Evolutionary conservation across 2,113 vertebrate species (phyloP).

Genomic region (Melanostigma gelatinosum): DNA sequence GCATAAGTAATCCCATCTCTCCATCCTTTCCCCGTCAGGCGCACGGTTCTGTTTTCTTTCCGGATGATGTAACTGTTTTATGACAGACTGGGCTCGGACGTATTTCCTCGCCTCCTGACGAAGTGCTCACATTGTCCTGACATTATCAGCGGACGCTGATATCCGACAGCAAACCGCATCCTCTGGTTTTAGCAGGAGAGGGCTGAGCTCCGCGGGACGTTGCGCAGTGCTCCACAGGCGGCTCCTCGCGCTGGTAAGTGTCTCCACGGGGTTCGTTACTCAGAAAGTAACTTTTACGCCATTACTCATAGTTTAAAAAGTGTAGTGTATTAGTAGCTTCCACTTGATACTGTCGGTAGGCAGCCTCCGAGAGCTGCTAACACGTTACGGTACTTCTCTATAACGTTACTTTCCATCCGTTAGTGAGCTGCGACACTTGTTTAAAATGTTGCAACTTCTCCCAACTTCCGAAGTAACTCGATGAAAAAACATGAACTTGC

Average conservation of each 20-base stretch:
- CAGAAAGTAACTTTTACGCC: background rate
- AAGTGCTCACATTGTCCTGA: slow-evolving; percentile 22
- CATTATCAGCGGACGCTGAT: slow-evolving; percentile 15
- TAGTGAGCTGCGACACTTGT: slow-evolving; percentile 15
- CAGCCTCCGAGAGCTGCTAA: too few species aligned
- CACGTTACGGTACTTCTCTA: too few species aligned
- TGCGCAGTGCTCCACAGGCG: slow-evolving; percentile 49
- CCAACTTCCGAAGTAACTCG: background rate
- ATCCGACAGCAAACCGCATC: slow-evolving; percentile 38
- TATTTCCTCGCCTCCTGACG: slow-evolving; percentile 1
- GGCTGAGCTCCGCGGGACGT: slow-evolving; percentile 61
- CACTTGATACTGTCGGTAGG: too few species aligned
- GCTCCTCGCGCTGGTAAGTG: slow-evolving; percentile 57
- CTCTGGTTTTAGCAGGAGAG: background rate
- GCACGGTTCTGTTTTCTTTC: slow-evolving; percentile 37
- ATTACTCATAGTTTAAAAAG: background rate
- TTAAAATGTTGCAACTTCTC: slow-evolving; percentile 2
- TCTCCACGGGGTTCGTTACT: background rate
- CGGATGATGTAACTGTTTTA: slow-evolving; percentile 74
- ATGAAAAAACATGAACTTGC: background rate
- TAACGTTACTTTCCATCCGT: background rate
- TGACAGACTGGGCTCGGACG: slow-evolving; percentile 41
- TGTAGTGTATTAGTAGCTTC: too few species aligned
- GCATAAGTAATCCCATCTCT: slow-evolving; percentile 46
- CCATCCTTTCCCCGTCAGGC: slow-evolving; percentile 50